Percentiles rank a stretch among this genome's conserved stretches.
phyloP scores from a whole-genome alignment of 2,888 invertebrate genomes.

The Dryadula phaetusa region DNA sequence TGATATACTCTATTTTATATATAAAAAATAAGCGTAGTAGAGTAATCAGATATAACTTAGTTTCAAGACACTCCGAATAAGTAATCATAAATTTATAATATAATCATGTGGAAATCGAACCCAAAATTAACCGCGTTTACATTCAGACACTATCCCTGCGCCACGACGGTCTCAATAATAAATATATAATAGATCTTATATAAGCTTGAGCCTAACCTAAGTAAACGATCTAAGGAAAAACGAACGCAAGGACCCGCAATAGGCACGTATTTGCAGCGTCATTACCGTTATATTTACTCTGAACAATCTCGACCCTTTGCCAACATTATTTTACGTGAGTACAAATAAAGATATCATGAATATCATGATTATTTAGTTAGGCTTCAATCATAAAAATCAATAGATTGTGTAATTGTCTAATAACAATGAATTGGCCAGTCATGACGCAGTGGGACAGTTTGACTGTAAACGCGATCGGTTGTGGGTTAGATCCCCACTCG shows the following conservation, averaged over 20 bases:
- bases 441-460: too few species aligned
- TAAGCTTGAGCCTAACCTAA: constrained; percentile 1
- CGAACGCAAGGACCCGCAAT: neutral
- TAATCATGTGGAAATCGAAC: too few species aligned
- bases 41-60: too few species aligned
- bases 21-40: too few species aligned
- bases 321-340: constrained; percentile 11
- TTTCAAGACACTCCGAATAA: too few species aligned
- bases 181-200: neutral
- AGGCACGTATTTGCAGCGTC: constrained; percentile 5
- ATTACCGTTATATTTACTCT: constrained; percentile 20
- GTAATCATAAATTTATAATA: too few species aligned
- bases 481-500: too few species aligned
- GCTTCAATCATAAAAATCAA: constrained; percentile 10
- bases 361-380: constrained; percentile 29
- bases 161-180: too few species aligned
- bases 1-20: too few species aligned
- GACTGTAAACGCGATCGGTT: too few species aligned
- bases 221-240: constrained; percentile 6
- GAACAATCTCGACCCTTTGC: constrained; percentile 23
- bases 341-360: constrained; percentile 24
- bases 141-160: too few species aligned
- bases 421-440: neutral
- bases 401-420: neutral
- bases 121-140: too few species aligned